Evolutionary conservation across 2,113 vertebrate species (phyloP).

Genomic region (Cyphomyrus plagiostoma): DNA sequence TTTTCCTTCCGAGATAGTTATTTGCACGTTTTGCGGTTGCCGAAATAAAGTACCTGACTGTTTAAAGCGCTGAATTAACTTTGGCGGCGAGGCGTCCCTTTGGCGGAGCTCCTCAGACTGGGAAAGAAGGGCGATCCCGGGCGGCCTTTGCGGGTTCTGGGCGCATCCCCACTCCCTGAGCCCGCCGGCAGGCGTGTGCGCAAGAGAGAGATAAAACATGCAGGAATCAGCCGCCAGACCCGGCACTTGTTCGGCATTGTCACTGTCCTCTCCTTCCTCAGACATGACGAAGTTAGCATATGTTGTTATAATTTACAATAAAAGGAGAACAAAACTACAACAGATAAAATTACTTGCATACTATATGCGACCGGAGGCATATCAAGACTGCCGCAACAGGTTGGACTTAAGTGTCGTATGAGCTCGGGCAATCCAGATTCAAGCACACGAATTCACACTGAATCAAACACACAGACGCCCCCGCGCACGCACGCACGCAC

Average conservation of each 20-base stretch:
- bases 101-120: constrained; percentile 31
- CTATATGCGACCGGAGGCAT: not conserved
- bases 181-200: constrained; percentile 40
- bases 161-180: constrained; percentile 50
- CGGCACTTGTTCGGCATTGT: constrained; percentile 43
- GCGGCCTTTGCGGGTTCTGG: constrained; percentile 48
- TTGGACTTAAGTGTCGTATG: constrained; percentile 25
- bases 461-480: not conserved
- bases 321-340: not conserved
- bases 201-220: constrained; percentile 43
- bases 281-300: constrained; percentile 49
- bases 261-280: constrained; percentile 56
- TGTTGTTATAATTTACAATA: not conserved
- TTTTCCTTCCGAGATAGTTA: constrained; percentile 35
- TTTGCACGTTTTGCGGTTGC: constrained; percentile 33
- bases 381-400: constrained; percentile 34
- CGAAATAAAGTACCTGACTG: constrained; percentile 37
- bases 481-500: not conserved
- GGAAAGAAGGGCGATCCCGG: constrained; percentile 44
- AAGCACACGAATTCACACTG: not conserved
- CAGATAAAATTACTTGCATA: not conserved
- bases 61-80: constrained; percentile 43
- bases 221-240: constrained; percentile 29
- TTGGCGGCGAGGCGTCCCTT: constrained; percentile 37
- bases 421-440: not conserved